These are phyloP conservation scores for Dolichopus griseipennis DNA, from an alignment of 2,888 invertebrate genomes.

Conservation along the genomic window DNA sequence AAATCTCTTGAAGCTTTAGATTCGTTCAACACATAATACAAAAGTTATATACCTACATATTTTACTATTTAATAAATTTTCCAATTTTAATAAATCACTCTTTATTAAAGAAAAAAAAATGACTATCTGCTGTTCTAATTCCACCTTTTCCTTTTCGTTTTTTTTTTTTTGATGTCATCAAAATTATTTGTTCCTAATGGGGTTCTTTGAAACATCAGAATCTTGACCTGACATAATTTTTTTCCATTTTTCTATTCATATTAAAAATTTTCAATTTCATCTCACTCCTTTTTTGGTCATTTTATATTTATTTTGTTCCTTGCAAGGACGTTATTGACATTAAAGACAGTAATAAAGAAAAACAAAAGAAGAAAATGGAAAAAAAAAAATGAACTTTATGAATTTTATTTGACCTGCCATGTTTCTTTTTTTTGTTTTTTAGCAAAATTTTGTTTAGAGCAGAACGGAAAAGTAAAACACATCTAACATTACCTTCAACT, in stretches of 20 bases:
- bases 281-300: background rate
- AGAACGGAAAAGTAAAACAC: too few species aligned
- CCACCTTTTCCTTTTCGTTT: background rate
- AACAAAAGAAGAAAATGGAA: background rate
- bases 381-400: background rate
- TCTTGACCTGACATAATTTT: background rate
- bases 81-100: too few species aligned
- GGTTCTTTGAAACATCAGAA: background rate
- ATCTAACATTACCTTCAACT: background rate
- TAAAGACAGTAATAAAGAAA: background rate
- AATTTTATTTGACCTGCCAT: background rate
- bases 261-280: background rate
- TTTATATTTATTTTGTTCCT: background rate
- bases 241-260: background rate
- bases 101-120: background rate
- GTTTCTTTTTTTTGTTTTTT: background rate
- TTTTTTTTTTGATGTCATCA: background rate
- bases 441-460: too few species aligned
- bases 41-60: too few species aligned
- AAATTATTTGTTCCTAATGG: background rate
- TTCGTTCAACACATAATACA: too few species aligned
- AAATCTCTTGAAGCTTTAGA: too few species aligned
- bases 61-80: too few species aligned
- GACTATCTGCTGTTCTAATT: background rate
- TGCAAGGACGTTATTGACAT: background rate